A percentile compares a stretch with the other conserved stretches of the same genome.
Evolutionary conservation across 2,888 invertebrate genomes (phyloP).

Genomic region (Rhingia rostrata): DNA sequence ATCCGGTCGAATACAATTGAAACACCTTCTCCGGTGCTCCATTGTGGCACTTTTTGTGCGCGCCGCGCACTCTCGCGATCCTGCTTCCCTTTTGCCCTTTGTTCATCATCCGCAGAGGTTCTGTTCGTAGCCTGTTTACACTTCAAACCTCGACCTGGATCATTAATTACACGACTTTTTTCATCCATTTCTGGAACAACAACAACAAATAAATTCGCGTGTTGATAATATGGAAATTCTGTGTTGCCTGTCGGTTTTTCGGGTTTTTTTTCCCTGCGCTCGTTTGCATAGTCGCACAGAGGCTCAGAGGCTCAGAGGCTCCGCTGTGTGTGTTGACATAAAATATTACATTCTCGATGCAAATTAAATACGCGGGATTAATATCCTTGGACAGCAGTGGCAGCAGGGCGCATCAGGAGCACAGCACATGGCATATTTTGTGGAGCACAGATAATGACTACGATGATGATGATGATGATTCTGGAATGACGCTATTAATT

Average conservation of each 20-base stretch:
- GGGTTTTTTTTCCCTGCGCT: slow-evolving; percentile 6
- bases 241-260: slow-evolving; percentile 52
- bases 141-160: slow-evolving; percentile 66
- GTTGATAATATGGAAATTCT: slow-evolving; percentile 73
- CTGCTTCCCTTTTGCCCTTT: slow-evolving; percentile 43
- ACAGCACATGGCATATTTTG: slow-evolving; percentile 35
- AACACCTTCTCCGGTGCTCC: slow-evolving; percentile 66
- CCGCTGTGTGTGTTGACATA: slow-evolving; percentile 66
- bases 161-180: slow-evolving; percentile 67
- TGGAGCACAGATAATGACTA: slow-evolving; percentile 35
- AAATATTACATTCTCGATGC: slow-evolving; percentile 73
- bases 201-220: slow-evolving; percentile 41
- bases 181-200: not conserved
- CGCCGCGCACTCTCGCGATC: not conserved
- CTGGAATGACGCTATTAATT: slow-evolving; percentile 68
- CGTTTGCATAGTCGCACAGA: too few species aligned
- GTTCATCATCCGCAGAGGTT: slow-evolving; percentile 31
- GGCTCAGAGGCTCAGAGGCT: not conserved
- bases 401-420: not conserved
- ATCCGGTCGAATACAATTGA: slow-evolving; percentile 77
- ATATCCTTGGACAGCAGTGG: slow-evolving; percentile 34
- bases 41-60: slow-evolving; percentile 51
- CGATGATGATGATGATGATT: slow-evolving; percentile 57
- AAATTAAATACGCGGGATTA: slow-evolving; percentile 71
- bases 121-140: slow-evolving; percentile 67